Base-by-base conservation (phyloP, 2,888 invertebrate species). In the Pseudanteris insignis region DNA sequence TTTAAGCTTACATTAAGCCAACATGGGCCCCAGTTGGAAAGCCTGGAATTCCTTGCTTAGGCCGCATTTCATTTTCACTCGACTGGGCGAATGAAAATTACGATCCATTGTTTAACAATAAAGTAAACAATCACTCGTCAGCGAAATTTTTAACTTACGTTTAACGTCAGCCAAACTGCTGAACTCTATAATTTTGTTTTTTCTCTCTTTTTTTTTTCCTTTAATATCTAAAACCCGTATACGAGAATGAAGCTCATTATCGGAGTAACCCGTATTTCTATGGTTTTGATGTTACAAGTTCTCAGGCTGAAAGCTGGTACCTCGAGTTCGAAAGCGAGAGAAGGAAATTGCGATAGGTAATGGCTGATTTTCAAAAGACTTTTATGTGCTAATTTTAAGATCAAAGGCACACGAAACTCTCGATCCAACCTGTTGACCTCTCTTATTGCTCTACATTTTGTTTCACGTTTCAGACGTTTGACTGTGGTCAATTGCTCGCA, bases 251-350 rank as follows among this genome's bases (percentile, higher is more conserved):
- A 28, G 37, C 15, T 53, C 43, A 53, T 53, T 44, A 30, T 28
- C 43, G 9, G 43, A 25, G 30, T 37, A 28, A 43, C 53, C 53
- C 53, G 43, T 53, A 53, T 53, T 53, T 43, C 43, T 37, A 37
- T 53, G 18, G 26, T 25, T 36, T 29, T 29, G 32, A 24, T 37
- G 15, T 43, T 53, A 26, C 25, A 43, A 48, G 36, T 37, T 24
- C 32, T 30, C 14, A 36, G 21, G 14, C 12, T 34, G 11, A 28
- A 50, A 34, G 34, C 34, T 41, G 14, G 11, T 18, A 29, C 28
- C 40, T 51, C 41, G 34, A 51, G 28, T 24, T 41, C 24, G 15
- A 9, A 24, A 50, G 40, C 25, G 40, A 5, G 11, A 18, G 24
- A 32, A 32, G 26, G 18, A 51, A 10, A 51, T 41, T 41, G 34